These are phyloP conservation scores for Poeciliopsis gracilis DNA, from an alignment of 2,797 vertebrate species.

Conservation along the genomic window DNA sequence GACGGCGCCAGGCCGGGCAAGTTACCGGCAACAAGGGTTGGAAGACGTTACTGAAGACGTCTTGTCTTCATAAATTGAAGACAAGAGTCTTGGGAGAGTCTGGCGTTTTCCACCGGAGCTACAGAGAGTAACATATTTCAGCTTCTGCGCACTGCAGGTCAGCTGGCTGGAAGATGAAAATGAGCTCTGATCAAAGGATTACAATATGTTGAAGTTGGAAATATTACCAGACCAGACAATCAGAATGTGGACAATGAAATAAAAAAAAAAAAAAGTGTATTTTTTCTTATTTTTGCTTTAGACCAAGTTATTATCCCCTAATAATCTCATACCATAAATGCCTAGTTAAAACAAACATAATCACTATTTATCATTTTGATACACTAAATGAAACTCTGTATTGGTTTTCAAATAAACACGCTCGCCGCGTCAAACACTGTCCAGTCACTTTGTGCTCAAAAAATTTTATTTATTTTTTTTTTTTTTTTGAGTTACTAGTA, in stretches of 20 bases:
- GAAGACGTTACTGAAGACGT: too few relatives aligned
- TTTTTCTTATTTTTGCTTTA: neutral
- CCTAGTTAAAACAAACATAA: neutral
- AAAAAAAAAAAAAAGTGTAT: neutral
- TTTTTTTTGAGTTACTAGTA: neutral
- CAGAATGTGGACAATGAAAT: neutral
- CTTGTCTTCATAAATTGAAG: too few relatives aligned
- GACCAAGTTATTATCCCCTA: neutral
- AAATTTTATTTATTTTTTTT: neutral
- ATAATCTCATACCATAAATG: neutral
- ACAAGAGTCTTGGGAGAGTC: neutral
- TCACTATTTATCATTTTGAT: neutral
- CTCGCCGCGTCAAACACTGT: neutral
- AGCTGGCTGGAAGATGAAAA: neutral
- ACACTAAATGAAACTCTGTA: neutral
- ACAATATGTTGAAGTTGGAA: neutral
- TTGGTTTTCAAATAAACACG: neutral
- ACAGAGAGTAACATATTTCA: neutral
- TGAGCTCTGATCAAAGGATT: neutral
- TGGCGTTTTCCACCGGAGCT: neutral
- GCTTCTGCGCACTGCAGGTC: neutral
- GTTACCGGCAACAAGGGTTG: slow-evolving; percentile 20
- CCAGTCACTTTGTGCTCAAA: neutral
- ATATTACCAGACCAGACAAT: neutral
- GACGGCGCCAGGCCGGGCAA: neutral